These are phyloP conservation scores for Atherinosoma microstoma DNA, from an alignment of 2,797 vertebrate species.

Conservation along the genomic window DNA sequence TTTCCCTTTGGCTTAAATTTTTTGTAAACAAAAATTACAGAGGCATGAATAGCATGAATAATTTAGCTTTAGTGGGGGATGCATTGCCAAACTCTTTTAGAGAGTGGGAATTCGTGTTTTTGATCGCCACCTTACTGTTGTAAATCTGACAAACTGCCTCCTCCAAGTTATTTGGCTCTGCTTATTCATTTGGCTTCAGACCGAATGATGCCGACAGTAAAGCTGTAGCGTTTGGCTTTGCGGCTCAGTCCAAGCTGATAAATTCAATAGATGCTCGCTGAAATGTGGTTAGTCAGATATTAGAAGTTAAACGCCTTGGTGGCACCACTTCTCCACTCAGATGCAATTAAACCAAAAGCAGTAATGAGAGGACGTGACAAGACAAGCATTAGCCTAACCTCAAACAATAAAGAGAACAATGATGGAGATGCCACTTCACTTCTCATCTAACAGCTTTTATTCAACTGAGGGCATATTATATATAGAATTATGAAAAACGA, in stretches of 20 bases:
- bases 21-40: not conserved
- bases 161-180: not conserved
- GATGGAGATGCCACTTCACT: not conserved
- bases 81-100: not conserved
- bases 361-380: not conserved
- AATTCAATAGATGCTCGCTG: not conserved
- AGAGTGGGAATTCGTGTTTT: not conserved
- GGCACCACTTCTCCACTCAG: not conserved
- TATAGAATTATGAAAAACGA: not conserved
- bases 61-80: not conserved
- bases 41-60: not conserved
- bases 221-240: not conserved
- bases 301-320: not conserved
- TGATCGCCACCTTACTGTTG: not conserved
- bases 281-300: not conserved
- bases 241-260: not conserved
- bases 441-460: not conserved
- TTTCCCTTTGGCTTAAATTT: not conserved
- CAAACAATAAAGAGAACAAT: not conserved
- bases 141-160: not conserved
- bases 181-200: not conserved
- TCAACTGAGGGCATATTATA: not conserved
- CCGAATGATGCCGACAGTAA: not conserved
- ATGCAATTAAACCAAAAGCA: not conserved
- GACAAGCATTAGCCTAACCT: not conserved